These are phyloP conservation scores for Pseudococcus viburni DNA, from an alignment of 2,888 invertebrate species.

Conservation along the genomic window DNA sequence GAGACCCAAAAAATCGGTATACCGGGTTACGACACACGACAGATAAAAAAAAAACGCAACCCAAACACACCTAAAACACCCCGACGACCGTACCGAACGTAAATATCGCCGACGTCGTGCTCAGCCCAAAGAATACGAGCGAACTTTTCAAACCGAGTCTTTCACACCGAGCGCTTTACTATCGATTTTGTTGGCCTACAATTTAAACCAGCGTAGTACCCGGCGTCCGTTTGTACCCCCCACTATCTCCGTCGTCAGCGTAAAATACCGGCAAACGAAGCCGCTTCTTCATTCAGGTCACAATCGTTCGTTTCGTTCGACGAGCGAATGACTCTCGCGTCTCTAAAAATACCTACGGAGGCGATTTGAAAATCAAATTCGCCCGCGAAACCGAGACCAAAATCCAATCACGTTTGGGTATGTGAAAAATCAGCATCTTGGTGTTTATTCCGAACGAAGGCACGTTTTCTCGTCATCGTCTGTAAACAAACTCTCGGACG, in stretches of 20 bases:
- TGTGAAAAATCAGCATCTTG: no score
- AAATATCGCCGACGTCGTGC: constrained; percentile 11
- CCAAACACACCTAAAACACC: constrained; percentile 26
- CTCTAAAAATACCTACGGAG: background rate
- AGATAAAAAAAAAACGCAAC: background rate
- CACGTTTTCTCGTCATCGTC: no score
- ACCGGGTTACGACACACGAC: background rate
- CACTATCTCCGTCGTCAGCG: background rate
- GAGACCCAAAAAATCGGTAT: no score
- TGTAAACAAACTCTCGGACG: no score
- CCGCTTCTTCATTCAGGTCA: background rate
- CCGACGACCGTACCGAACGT: background rate
- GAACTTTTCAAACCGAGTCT: constrained; percentile 49
- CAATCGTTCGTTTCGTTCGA: background rate
- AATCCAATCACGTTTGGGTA: no score
- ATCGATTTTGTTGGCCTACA: constrained; percentile 57
- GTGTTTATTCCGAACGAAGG: no score
- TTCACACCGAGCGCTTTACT: constrained; percentile 47
- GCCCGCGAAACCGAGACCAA: no score
- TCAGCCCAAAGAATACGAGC: constrained; percentile 3
- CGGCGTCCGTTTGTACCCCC: background rate
- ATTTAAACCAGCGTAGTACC: background rate
- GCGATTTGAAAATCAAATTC: background rate
- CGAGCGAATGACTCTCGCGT: background rate
- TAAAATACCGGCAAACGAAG: constrained; percentile 32